phyloP scores from a whole-genome alignment of 2,888 invertebrate genomes.

The Drosophila tripunctata region DNA sequence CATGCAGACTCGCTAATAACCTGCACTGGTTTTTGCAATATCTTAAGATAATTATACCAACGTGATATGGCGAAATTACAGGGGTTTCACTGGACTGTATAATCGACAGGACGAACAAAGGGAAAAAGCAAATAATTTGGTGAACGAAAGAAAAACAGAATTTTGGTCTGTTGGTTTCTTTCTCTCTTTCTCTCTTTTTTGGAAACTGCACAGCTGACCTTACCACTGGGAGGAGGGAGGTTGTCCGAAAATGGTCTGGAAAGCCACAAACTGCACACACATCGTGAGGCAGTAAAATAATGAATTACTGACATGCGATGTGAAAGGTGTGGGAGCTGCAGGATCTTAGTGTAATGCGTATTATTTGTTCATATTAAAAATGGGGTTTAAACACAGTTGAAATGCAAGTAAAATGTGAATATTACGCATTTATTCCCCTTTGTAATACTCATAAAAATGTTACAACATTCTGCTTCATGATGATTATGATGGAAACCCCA shows the following conservation, averaged over 20 bases:
- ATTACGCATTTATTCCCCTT: conserved; percentile 18
- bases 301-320: conserved; percentile 38
- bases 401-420: conserved; percentile 3
- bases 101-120: conserved; percentile 25
- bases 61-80: conserved; percentile 7
- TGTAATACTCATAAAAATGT: conserved; percentile 30
- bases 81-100: conserved; percentile 21
- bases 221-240: no score
- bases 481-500: conserved; percentile 1
- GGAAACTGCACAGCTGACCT: conserved; percentile 41
- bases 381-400: no score
- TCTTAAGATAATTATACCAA: conserved; percentile 8
- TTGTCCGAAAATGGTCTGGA: conserved; percentile 17
- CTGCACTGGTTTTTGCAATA: background rate
- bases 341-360: conserved; percentile 8
- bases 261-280: conserved; percentile 39
- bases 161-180: conserved; percentile 10
- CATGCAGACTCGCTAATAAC: conserved; percentile 1
- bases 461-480: conserved; percentile 6
- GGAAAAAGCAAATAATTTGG: conserved; percentile 13
- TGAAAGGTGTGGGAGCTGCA: background rate
- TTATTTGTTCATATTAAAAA: conserved; percentile 15
- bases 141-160: conserved; percentile 20
- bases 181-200: background rate
- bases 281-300: conserved; percentile 38